Percentiles rank a stretch among this genome's conserved stretches.
phyloP scores from a whole-genome alignment of 2,113 vertebrate species.

The Nesogale talazaci region DNA sequence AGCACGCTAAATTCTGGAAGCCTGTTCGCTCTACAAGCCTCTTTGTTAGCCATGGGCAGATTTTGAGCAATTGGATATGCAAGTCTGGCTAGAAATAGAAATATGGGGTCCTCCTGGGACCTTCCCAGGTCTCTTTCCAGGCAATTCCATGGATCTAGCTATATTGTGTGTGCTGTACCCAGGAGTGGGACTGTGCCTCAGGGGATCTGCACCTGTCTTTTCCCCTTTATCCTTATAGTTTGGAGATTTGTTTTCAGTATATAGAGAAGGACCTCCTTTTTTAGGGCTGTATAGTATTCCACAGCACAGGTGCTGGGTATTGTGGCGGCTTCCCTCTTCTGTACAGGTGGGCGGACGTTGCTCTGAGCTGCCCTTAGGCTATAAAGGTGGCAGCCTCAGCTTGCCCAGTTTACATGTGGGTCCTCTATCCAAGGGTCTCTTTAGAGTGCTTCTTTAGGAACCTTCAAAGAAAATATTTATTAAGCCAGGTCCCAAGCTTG shows the following conservation, averaged over 20 bases:
- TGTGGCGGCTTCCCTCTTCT: neutral
- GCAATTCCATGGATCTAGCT: neutral
- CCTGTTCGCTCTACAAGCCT: neutral
- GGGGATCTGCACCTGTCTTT: neutral
- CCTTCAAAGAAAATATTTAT: neutral
- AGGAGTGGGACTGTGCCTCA: neutral
- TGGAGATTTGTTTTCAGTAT: neutral
- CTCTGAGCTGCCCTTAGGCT: neutral
- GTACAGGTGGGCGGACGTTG: no score
- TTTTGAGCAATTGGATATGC: neutral
- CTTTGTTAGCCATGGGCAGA: neutral
- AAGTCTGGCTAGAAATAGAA: neutral
- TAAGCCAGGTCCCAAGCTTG: neutral
- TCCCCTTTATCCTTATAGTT: neutral
- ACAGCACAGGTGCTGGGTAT: neutral
- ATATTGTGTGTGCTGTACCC: neutral
- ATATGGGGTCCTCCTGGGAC: neutral
- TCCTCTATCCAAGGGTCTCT: neutral
- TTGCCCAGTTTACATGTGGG: neutral
- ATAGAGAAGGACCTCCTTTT: neutral
- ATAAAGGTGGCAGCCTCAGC: neutral
- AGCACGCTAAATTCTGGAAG: neutral
- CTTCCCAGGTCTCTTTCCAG: neutral
- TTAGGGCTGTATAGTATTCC: neutral
- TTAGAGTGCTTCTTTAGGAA: neutral